Evolutionary conservation across 2,888 invertebrate species (phyloP).

Genomic region (Synanthedon andrenaeformis): DNA sequence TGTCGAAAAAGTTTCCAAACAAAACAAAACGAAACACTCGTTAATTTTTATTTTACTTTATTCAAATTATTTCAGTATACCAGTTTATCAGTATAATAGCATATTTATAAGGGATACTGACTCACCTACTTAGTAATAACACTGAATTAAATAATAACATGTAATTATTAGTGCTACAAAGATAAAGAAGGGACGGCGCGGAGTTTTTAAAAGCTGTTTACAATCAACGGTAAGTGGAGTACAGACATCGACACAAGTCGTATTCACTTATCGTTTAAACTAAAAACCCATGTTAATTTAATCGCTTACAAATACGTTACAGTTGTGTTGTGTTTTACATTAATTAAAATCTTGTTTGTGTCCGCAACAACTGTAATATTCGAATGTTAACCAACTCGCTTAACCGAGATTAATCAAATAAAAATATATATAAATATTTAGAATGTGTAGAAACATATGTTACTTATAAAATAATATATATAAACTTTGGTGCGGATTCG

Average conservation of each 20-base stretch:
- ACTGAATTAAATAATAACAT: constrained; percentile 65
- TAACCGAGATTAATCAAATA: neutral
- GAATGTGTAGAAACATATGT: no score
- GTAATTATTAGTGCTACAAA: constrained; percentile 63
- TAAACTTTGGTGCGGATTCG: no score
- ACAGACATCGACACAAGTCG: constrained; percentile 34
- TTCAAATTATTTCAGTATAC: constrained; percentile 33
- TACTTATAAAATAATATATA: no score
- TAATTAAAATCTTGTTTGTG: neutral
- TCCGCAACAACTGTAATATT: neutral
- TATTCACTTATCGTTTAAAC: neutral
- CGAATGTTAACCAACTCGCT: neutral
- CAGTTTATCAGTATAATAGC: constrained; percentile 32
- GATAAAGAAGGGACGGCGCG: constrained; percentile 58
- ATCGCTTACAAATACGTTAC: neutral
- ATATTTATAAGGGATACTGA: constrained; percentile 38
- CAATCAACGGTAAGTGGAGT: constrained; percentile 55
- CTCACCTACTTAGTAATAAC: constrained; percentile 51
- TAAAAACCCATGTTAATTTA: neutral
- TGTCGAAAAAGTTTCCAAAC: constrained; percentile 28
- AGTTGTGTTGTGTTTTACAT: neutral
- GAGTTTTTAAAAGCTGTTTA: constrained; percentile 65
- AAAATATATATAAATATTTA: no score
- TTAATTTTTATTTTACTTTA: constrained; percentile 36
- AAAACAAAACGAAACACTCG: constrained; percentile 35